These are phyloP conservation scores for Tribolium madens DNA, from an alignment of 1,140 invertebrate genomes.

Conservation along the genomic window DNA sequence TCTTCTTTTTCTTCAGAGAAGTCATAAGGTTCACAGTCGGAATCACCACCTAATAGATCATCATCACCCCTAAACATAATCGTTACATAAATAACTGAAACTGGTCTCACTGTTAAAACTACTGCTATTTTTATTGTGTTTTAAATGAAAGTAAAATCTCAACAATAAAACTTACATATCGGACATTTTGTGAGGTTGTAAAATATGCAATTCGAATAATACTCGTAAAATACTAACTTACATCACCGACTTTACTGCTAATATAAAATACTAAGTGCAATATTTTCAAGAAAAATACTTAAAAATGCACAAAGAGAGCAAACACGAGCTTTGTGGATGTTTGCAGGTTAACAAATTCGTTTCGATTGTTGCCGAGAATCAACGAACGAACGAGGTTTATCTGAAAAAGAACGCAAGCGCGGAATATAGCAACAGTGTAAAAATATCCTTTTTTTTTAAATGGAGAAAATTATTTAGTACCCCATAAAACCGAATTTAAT, in stretches of 20 bases:
- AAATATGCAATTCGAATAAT: background rate
- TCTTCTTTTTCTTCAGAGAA: conserved; percentile 55
- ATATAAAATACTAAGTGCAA: background rate
- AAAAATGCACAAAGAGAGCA: no score
- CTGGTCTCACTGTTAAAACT: no score
- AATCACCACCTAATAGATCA: conserved; percentile 52
- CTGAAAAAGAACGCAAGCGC: background rate
- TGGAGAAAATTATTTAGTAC: no score
- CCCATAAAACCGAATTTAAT: no score
- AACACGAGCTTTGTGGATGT: background rate
- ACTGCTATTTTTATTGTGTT: background rate
- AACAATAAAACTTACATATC: background rate
- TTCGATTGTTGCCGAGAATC: background rate
- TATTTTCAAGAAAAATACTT: no score
- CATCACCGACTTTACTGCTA: background rate
- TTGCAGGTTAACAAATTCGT: background rate
- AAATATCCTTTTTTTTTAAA: background rate
- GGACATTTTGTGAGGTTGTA: background rate
- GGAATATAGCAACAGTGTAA: background rate
- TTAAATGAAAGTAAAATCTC: background rate
- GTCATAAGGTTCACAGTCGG: conserved; percentile 49
- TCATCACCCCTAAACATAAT: conserved; percentile 44
- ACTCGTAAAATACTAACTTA: background rate
- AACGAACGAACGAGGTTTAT: no score
- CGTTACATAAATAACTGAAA: background rate